Conservation (phyloP, 2,113 vertebrate species). For the Chaetura pelagica region DNA sequence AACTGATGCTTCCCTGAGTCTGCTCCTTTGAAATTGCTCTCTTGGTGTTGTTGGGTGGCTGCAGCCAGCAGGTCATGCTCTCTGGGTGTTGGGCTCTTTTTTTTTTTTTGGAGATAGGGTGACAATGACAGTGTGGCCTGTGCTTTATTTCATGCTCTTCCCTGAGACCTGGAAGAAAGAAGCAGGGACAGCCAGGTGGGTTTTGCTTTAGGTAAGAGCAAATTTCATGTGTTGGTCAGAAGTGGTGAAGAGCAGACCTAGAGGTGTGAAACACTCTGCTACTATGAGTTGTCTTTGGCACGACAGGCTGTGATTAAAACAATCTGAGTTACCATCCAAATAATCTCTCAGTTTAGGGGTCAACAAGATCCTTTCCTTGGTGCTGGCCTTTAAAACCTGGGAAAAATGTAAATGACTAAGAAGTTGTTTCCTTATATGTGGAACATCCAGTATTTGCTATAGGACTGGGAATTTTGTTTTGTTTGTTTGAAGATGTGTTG, state of each 20-base stretch:
- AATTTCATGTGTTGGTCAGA: not conserved
- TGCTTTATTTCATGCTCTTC: not conserved
- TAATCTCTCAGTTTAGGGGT: not conserved
- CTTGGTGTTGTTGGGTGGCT: not conserved
- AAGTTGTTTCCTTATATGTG: rapidly evolving
- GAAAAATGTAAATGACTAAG: not conserved
- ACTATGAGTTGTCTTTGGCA: not conserved
- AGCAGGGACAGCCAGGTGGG: not conserved
- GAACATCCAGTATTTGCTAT: not conserved
- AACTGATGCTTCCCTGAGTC: not conserved
- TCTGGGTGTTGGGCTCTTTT: not conserved
- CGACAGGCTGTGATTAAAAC: not conserved
- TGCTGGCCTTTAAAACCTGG: not conserved
- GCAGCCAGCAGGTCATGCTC: rapidly evolving
- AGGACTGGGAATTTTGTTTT: not conserved
- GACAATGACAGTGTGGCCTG: rapidly evolving
- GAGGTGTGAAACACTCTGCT: not conserved
- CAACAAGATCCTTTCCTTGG: not conserved
- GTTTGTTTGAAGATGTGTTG: not conserved
- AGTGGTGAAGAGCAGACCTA: not conserved
- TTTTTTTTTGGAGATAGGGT: not conserved
- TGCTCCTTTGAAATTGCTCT: not conserved
- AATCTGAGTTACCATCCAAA: not conserved
- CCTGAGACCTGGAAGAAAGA: not conserved
- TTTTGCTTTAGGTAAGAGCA: not conserved